Conservation (phyloP, 2,113 vertebrate genomes). For the Calyptomena viridis region DNA sequence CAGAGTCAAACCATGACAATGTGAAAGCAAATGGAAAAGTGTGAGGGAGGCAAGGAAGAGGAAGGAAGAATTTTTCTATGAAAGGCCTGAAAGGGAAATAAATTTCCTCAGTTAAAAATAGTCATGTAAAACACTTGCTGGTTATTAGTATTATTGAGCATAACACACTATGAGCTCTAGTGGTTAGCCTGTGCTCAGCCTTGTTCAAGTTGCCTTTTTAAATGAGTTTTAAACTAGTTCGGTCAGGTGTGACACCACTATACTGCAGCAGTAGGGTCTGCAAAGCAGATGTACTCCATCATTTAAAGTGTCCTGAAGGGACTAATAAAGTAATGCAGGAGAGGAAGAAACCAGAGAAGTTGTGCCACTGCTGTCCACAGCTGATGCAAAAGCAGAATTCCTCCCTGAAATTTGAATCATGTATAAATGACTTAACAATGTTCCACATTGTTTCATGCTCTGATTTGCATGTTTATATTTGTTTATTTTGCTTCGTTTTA, state of each 20-base stretch:
- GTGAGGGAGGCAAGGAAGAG: not conserved
- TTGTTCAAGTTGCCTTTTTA: slow-evolving; percentile 8
- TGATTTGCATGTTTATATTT: slow-evolving; percentile 39
- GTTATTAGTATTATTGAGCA: not conserved
- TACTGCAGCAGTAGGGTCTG: not conserved
- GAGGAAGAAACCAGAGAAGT: not conserved
- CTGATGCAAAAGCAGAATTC: not conserved
- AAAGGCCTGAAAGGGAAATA: slow-evolving; percentile 9
- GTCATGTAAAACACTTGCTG: not conserved
- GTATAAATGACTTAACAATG: not conserved
- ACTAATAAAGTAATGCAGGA: slow-evolving; percentile 15
- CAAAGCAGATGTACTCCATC: slow-evolving; percentile 36
- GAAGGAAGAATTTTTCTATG: not conserved
- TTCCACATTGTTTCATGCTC: not conserved
- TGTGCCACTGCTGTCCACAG: not conserved
- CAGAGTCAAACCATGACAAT: too few species aligned
- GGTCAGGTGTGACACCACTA: slow-evolving; percentile 31
- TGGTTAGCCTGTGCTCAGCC: not conserved
- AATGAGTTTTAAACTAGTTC: slow-evolving; percentile 31
- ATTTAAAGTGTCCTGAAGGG: slow-evolving; percentile 45
- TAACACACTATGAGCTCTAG: not conserved
- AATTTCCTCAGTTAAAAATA: not conserved
- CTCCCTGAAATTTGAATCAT: slow-evolving; percentile 3
- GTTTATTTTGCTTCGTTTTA: slow-evolving; percentile 26
- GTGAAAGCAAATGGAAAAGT: not conserved